These are phyloP conservation scores for Blomia tropicalis DNA, from an alignment of 2,888 invertebrate species.

Conservation along the genomic window DNA sequence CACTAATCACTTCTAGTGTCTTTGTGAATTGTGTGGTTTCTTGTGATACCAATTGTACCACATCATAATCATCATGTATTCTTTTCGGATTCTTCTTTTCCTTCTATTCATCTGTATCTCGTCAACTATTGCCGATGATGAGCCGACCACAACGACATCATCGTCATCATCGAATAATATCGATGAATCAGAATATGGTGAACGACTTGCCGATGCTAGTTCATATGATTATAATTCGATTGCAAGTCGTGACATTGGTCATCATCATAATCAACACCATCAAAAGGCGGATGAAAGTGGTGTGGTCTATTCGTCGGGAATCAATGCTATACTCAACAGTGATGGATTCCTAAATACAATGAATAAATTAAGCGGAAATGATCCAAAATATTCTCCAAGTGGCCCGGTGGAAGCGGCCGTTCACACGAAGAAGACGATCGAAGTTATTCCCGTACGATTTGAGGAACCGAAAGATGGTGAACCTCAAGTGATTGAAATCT, in stretches of 20 bases:
- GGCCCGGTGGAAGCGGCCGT: constrained; percentile 15
- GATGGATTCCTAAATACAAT: constrained; percentile 9
- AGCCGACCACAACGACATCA: too few species aligned
- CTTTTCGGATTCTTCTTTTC: background rate
- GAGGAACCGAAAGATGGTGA: constrained; percentile 10
- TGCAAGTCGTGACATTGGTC: background rate
- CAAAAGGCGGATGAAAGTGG: background rate
- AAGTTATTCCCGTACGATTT: constrained; percentile 14
- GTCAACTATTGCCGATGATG: background rate
- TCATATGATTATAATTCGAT: background rate
- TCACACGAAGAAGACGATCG: constrained; percentile 14
- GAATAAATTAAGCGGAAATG: background rate
- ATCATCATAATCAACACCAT: background rate
- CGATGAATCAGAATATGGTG: background rate
- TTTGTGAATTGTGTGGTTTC: too few species aligned
- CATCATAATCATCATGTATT: too few species aligned
- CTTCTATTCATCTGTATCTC: background rate
- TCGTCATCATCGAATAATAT: background rate
- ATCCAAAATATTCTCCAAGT: background rate
- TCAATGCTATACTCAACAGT: constrained; percentile 9
- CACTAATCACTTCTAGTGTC: too few species aligned
- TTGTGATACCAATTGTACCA: too few species aligned
- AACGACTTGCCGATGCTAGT: constrained; percentile 3
- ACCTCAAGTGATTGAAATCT: constrained; percentile 20
- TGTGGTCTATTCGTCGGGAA: background rate